These are phyloP conservation scores for Rutpela maculata DNA, from an alignment of 2,888 invertebrate species.

Conservation along the genomic window DNA sequence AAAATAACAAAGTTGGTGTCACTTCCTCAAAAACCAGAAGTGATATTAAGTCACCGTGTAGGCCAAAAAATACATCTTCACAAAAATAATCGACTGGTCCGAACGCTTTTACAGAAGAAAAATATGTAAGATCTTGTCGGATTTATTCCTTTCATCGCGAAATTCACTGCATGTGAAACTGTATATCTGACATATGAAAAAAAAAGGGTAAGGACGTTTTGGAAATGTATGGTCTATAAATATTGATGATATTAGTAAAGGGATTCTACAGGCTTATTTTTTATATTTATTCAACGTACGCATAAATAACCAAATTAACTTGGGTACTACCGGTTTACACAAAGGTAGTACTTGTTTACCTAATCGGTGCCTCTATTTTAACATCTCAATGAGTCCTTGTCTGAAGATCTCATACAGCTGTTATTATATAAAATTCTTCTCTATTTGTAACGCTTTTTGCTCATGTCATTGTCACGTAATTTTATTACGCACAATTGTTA, in stretches of 20 bases:
- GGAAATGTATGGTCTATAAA: too few species aligned
- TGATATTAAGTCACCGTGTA: too few species aligned
- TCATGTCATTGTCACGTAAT: not conserved
- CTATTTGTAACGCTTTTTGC: not conserved
- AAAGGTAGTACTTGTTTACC: constrained; percentile 11
- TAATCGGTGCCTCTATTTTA: constrained; percentile 27
- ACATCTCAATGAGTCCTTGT: not conserved
- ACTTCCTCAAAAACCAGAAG: too few species aligned
- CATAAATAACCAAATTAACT: not conserved
- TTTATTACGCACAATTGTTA: not conserved
- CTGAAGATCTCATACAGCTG: not conserved
- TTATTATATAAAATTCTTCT: not conserved
- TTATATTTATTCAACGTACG: not conserved
- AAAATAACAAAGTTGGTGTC: too few species aligned
- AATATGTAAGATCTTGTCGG: too few species aligned
- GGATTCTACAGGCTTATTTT: not conserved
- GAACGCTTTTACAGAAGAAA: too few species aligned
- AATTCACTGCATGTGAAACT: too few species aligned
- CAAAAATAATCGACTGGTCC: too few species aligned
- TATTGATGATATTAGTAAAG: not conserved
- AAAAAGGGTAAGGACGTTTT: too few species aligned
- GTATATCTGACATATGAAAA: too few species aligned
- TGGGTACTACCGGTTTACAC: constrained; percentile 11
- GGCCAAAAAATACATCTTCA: too few species aligned
- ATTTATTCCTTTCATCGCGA: too few species aligned